Evolutionary conservation across 2,113 vertebrate species (phyloP).

Genomic region (Okapia johnstoni): DNA sequence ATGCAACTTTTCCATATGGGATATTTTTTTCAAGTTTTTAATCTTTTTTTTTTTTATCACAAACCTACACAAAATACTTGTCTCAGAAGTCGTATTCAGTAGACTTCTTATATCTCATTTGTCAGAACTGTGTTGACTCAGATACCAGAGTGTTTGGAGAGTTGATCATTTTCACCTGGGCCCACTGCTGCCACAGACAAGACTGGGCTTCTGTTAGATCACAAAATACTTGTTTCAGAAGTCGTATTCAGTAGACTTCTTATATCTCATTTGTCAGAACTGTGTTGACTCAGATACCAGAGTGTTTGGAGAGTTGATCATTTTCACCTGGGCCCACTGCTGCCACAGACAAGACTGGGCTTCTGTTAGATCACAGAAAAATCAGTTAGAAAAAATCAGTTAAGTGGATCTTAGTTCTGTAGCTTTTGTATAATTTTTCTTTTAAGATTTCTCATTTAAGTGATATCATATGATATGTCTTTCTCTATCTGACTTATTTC

Average conservation of each 20-base stretch:
- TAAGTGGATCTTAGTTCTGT: neutral
- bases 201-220: neutral
- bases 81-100: neutral
- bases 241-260: neutral
- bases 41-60: neutral
- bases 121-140: neutral
- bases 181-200: neutral
- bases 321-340: neutral
- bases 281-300: neutral
- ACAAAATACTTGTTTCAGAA: neutral
- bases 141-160: neutral
- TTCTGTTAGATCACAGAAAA: neutral
- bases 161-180: neutral
- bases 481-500: neutral
- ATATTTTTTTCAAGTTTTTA: neutral
- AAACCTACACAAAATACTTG: neutral
- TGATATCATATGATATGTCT: neutral
- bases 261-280: neutral
- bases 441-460: neutral
- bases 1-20: neutral
- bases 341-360: neutral
- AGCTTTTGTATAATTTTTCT: neutral
- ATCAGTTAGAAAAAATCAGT: neutral
- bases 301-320: neutral
- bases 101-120: neutral